A percentile compares a stretch with the other conserved stretches of the same genome.
Evolutionary conservation across 1,140 invertebrate genomes (phyloP).

Genomic region (Pachypsylla venusta): DNA sequence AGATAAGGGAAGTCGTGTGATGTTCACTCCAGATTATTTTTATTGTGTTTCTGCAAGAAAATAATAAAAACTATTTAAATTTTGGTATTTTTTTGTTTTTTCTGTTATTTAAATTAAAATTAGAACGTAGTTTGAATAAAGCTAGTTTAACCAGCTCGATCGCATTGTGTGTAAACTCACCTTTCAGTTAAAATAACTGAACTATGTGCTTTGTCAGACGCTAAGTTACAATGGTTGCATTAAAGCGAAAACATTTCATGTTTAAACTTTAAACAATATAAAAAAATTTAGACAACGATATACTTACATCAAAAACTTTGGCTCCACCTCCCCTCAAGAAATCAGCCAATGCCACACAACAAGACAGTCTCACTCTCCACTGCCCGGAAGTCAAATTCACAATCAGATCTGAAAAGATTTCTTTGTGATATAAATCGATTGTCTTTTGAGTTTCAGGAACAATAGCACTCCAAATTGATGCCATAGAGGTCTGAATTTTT

Average conservation of each 20-base stretch:
- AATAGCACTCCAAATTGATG: conserved; percentile 76
- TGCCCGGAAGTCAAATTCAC: conserved; percentile 65
- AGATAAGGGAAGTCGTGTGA: too few relatives aligned
- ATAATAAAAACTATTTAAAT: too few relatives aligned
- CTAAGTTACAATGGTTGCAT: too few relatives aligned
- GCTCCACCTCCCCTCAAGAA: conserved; percentile 40
- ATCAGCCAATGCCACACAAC: conserved; percentile 72
- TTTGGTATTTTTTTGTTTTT: too few relatives aligned
- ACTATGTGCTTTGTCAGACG: too few relatives aligned
- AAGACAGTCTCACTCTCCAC: conserved; percentile 81
- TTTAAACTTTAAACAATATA: neutral
- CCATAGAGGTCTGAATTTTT: conserved; percentile 80
- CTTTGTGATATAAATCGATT: conserved; percentile 73
- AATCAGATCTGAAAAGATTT: conserved; percentile 67
- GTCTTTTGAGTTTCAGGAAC: conserved; percentile 73
- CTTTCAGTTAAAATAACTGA: too few relatives aligned
- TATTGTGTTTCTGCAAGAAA: too few relatives aligned
- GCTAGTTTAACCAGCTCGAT: too few relatives aligned
- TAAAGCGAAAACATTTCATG: neutral
- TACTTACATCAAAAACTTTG: conserved; percentile 19
- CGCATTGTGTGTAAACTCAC: too few relatives aligned
- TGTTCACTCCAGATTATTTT: too few relatives aligned
- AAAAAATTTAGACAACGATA: neutral
- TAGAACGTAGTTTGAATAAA: too few relatives aligned
- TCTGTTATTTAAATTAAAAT: too few relatives aligned